These are phyloP conservation scores for Romanogobio albipinnatus DNA, from an alignment of 2,113 vertebrate species.

Conservation along the genomic window DNA sequence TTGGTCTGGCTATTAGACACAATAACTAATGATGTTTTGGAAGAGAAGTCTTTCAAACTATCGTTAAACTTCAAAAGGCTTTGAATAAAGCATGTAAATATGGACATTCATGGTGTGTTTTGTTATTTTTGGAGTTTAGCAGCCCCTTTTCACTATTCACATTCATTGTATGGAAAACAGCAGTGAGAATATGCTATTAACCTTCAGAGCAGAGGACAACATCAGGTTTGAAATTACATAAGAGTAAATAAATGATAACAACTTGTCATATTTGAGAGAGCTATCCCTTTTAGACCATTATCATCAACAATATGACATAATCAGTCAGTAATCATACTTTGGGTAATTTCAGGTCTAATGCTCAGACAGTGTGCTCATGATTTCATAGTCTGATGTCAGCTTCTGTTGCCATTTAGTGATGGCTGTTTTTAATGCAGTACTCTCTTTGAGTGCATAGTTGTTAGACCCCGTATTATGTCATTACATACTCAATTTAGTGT, in stretches of 20 bases:
- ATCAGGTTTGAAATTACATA: background rate
- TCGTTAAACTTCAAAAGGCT: background rate
- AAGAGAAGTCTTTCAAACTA: background rate
- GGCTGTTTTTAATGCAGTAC: slow-evolving; percentile 24
- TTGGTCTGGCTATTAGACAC: background rate
- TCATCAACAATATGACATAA: background rate
- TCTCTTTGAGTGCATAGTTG: slow-evolving; percentile 1
- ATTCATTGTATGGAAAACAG: background rate
- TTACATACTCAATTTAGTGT: slow-evolving; percentile 5
- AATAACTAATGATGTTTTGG: background rate
- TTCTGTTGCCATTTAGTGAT: slow-evolving; percentile 13
- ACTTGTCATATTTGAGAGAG: background rate
- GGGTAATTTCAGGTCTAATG: slow-evolving; percentile 11
- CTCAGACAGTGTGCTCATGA: background rate
- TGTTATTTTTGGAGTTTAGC: background rate
- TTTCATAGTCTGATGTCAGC: slow-evolving; percentile 30
- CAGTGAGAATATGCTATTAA: no score
- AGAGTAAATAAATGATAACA: background rate
- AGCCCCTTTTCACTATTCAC: background rate
- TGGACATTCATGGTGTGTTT: background rate
- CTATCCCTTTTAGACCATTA: slow-evolving; percentile 2
- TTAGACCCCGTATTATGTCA: slow-evolving; percentile 29
- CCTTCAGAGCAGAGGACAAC: no score
- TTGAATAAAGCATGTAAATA: background rate
- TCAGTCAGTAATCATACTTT: background rate